Conservation (phyloP, 2,113 vertebrate genomes). For the Rhinoderma darwinii region DNA sequence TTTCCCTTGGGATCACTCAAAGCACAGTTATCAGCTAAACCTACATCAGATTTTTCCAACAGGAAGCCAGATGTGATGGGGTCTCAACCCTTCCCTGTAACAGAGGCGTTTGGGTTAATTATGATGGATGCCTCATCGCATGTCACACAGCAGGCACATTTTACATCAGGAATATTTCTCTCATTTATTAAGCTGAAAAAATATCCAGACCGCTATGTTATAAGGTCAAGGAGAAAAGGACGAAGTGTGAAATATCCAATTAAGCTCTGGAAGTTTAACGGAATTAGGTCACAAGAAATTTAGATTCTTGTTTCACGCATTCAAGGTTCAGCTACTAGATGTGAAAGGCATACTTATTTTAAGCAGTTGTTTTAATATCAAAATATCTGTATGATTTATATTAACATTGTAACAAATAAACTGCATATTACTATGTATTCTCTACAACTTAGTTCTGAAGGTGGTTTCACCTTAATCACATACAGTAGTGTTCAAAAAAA, state of each 20-base stretch:
- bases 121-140: conserved; percentile 80
- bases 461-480: too few relatives aligned
- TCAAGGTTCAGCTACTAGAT: conserved; percentile 14
- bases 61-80: conserved; percentile 80
- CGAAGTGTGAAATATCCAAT: conserved; percentile 58
- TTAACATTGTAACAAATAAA: background rate
- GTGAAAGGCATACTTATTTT: conserved; percentile 14
- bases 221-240: conserved; percentile 72
- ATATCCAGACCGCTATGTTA: conserved; percentile 54
- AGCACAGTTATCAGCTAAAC: conserved; percentile 74
- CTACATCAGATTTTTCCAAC: conserved; percentile 73
- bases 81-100: conserved; percentile 71
- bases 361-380: background rate
- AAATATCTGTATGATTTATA: background rate
- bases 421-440: background rate
- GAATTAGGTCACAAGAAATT: conserved; percentile 38
- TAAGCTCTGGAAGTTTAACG: conserved; percentile 55
- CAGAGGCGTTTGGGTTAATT: conserved; percentile 76
- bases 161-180: conserved; percentile 67
- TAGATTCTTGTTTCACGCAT: background rate
- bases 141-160: conserved; percentile 73
- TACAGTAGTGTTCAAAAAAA: too few relatives aligned
- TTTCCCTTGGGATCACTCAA: conserved; percentile 71
- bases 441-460: background rate
- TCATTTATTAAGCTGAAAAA: conserved; percentile 65